These are phyloP conservation scores for Apamea monoglypha DNA, from an alignment of 2,888 invertebrate species.

Conservation along the genomic window DNA sequence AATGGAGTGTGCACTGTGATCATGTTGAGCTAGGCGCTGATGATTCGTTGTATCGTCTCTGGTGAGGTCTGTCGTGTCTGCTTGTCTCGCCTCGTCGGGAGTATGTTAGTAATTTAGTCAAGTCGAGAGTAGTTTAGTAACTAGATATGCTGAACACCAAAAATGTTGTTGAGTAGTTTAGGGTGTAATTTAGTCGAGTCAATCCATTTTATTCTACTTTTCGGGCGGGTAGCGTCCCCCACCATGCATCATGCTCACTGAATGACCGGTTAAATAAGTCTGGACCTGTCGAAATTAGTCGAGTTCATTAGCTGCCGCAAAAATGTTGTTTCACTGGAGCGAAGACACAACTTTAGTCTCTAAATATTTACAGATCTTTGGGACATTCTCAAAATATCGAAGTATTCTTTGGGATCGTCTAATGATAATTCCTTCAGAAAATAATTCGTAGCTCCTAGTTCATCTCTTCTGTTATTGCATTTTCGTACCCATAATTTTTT, in stretches of 20 bases:
- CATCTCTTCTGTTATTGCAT: background rate
- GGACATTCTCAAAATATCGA: background rate
- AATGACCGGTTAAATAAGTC: background rate
- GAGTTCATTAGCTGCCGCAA: background rate
- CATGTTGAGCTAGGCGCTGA: too few relatives aligned
- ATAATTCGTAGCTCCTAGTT: background rate
- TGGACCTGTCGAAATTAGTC: background rate
- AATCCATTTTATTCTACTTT: background rate
- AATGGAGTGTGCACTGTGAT: constrained; percentile 7
- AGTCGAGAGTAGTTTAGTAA: background rate
- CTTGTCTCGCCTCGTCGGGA: background rate
- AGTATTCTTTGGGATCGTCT: background rate
- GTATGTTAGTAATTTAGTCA: background rate
- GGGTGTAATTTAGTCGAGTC: background rate
- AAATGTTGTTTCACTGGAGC: background rate
- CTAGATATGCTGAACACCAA: background rate
- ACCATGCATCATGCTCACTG: background rate
- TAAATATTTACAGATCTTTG: background rate
- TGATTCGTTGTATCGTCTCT: background rate
- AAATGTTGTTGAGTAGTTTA: background rate
- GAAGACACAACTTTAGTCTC: background rate
- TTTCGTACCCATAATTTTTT: background rate
- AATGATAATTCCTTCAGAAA: background rate
- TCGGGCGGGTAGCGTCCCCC: background rate
- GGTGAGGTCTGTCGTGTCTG: background rate